phyloP scores from a whole-genome alignment of 1,140 invertebrate genomes.

The Oscheius sp. region DNA sequence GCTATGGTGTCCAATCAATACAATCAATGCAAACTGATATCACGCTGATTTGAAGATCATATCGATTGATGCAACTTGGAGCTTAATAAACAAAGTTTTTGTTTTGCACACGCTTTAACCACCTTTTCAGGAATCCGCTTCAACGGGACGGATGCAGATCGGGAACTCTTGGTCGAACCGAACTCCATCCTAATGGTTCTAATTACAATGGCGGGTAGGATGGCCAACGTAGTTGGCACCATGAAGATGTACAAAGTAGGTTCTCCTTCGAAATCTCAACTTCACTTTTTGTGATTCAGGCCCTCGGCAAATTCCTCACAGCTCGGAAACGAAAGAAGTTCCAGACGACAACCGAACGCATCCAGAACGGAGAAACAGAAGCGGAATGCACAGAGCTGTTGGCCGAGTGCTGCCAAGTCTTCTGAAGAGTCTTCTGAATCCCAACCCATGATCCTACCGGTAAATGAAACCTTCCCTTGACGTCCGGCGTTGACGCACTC shows the following conservation, averaged over 20 bases:
- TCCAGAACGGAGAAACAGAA: constrained; percentile 30
- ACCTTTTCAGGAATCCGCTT: constrained; percentile 11
- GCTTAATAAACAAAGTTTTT: no score
- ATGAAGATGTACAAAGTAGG: constrained; percentile 34
- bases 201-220: constrained; percentile 32
- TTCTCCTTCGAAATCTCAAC: background rate
- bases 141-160: constrained; percentile 8
- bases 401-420: constrained; percentile 26
- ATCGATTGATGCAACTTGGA: no score
- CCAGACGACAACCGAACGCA: constrained; percentile 26
- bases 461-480: background rate
- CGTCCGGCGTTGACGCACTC: background rate
- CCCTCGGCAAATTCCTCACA: constrained; percentile 20
- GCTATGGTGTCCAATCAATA: background rate
- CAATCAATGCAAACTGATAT: background rate
- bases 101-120: background rate
- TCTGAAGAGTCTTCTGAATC: background rate
- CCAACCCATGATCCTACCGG: background rate
- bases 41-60: background rate
- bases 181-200: constrained; percentile 21
- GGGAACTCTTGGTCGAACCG: constrained; percentile 17
- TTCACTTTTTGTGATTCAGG: constrained; percentile 21
- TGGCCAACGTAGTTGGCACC: constrained; percentile 29
- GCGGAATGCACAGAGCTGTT: constrained; percentile 28
- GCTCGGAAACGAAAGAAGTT: constrained; percentile 29